Evolutionary conservation across 2,113 vertebrate species (phyloP).

Genomic region (Clarias magur): DNA sequence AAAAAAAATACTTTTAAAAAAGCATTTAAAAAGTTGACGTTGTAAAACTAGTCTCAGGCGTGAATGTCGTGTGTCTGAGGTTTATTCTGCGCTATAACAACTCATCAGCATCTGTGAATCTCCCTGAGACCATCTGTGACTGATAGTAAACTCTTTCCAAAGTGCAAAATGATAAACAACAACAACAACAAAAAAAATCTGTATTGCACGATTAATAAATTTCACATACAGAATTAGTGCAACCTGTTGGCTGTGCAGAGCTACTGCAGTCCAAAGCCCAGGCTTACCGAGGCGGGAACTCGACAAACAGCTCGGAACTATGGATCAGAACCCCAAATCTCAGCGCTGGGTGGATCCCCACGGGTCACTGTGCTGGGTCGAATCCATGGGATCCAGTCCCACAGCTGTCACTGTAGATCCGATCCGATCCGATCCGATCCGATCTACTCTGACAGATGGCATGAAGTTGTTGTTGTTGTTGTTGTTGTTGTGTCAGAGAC

Average conservation of each 20-base stretch:
- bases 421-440: not conserved
- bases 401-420: not conserved
- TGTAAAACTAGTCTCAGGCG: not conserved
- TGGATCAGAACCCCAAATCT: not conserved
- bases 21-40: not conserved
- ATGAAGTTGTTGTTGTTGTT: not conserved
- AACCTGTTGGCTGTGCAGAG: slow-evolving; percentile 69
- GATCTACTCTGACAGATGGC: not conserved
- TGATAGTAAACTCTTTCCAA: not conserved
- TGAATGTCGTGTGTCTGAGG: not conserved
- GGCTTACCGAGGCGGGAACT: not conserved
- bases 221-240: slow-evolving; percentile 52
- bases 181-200: no score
- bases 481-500: not conserved
- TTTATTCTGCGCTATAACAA: not conserved
- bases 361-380: not conserved
- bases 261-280: slow-evolving; percentile 56
- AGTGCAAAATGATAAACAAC: not conserved
- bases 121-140: not conserved
- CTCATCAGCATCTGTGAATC: not conserved
- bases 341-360: not conserved
- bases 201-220: not conserved
- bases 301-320: not conserved
- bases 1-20: not conserved
- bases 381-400: not conserved